phyloP scores from a whole-genome alignment of 2,113 vertebrate genomes.

The Tragelaphus scriptus region DNA sequence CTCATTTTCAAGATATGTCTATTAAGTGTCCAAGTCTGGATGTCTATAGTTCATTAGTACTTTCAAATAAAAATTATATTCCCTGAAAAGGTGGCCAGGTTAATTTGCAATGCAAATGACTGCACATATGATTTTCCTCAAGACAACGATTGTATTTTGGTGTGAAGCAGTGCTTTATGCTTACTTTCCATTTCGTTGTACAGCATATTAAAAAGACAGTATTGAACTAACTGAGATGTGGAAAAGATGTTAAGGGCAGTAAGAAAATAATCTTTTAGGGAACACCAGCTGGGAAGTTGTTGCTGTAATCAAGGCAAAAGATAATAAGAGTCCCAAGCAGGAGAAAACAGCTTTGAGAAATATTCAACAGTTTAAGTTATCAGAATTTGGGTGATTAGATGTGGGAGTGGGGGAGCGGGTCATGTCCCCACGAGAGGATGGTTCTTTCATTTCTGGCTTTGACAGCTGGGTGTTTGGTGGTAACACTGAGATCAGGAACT shows the following conservation, averaged over 20 bases:
- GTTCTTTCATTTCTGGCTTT: not conserved
- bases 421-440: not conserved
- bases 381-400: not conserved
- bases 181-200: not conserved
- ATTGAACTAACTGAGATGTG: not conserved
- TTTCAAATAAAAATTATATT: not conserved
- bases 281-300: not conserved
- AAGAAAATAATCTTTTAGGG: not conserved
- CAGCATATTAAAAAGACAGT: not conserved
- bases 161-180: not conserved
- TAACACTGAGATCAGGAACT: not conserved
- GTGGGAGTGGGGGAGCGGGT: fast-evolving
- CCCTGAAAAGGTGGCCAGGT: not conserved
- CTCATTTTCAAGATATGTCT: not conserved
- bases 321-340: not conserved
- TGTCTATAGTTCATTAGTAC: not conserved
- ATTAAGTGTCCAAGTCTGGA: not conserved
- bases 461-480: not conserved
- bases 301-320: not conserved
- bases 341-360: not conserved
- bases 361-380: not conserved
- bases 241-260: not conserved
- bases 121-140: not conserved
- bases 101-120: not conserved
- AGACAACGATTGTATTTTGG: not conserved